Conservation (phyloP, 2,113 vertebrate genomes). For the Sciurus niger region DNA sequence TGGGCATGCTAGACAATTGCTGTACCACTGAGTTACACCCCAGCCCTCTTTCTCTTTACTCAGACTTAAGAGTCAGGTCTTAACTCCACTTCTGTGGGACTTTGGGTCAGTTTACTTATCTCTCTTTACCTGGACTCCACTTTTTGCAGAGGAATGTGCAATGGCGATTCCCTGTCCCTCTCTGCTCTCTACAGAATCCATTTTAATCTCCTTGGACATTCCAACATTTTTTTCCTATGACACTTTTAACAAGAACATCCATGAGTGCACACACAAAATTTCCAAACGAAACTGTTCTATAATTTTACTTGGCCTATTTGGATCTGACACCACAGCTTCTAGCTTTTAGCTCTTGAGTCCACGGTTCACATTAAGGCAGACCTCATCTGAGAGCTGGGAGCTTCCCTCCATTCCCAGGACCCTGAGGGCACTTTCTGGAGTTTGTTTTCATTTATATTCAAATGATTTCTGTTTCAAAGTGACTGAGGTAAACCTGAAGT, state of each 20-base stretch:
- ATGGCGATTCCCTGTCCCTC: not conserved
- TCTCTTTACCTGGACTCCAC: not conserved
- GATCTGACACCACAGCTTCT: not conserved
- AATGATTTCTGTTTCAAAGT: conserved; percentile 26
- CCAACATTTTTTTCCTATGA: not conserved
- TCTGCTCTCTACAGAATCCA: not conserved
- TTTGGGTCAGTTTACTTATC: not conserved
- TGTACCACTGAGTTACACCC: too few relatives aligned
- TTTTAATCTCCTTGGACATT: not conserved
- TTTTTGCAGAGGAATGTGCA: not conserved
- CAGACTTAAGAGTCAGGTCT: too few relatives aligned
- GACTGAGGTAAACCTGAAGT: not conserved
- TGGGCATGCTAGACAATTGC: not conserved
- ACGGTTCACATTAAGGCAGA: not conserved
- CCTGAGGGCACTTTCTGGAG: not conserved
- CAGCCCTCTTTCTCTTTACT: not conserved
- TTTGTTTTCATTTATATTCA: conserved; percentile 33
- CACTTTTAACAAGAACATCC: not conserved
- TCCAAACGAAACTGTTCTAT: not conserved
- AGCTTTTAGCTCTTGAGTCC: not conserved
- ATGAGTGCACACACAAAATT: not conserved
- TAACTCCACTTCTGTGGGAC: not conserved
- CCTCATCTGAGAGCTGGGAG: not conserved
- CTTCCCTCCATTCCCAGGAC: not conserved
- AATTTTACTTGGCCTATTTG: not conserved